A percentile compares a stretch with the other conserved stretches of the same genome.
Evolutionary conservation across 2,797 vertebrate species (phyloP).

Genomic region (Cirrhinus mrigala): DNA sequence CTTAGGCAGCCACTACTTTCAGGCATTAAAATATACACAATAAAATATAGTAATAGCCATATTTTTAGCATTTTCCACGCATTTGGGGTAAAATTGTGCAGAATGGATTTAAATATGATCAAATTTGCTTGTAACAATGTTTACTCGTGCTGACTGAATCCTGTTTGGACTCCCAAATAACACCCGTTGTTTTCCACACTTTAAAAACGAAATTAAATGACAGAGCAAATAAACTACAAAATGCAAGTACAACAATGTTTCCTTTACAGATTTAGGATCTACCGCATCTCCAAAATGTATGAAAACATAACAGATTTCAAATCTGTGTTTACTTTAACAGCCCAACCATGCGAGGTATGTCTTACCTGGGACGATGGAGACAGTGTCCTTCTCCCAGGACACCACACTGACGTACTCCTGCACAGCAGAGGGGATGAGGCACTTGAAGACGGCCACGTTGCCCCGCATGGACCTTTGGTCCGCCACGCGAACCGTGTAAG

Average conservation of each 20-base stretch:
- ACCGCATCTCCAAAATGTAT: neutral
- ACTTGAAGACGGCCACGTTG: constrained; percentile 99
- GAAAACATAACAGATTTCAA: neutral
- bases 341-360: neutral
- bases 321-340: constrained; percentile 16
- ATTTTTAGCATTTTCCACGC: neutral
- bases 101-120: neutral
- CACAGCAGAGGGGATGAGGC: constrained; percentile 98
- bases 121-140: neutral
- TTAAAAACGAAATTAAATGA: neutral
- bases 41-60: neutral
- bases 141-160: neutral
- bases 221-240: neutral
- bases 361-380: constrained; percentile 96
- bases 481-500: constrained; percentile 98
- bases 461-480: constrained; percentile 99
- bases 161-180: neutral
- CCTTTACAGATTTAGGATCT: neutral
- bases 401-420: constrained; percentile 99
- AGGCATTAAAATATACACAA: neutral
- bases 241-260: neutral
- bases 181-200: neutral
- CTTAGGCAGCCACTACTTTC: neutral
- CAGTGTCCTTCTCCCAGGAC: constrained; percentile 99
- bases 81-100: neutral